Evolutionary conservation across 2,113 vertebrate genomes (phyloP).

Genomic region (Oriolus oriolus): DNA sequence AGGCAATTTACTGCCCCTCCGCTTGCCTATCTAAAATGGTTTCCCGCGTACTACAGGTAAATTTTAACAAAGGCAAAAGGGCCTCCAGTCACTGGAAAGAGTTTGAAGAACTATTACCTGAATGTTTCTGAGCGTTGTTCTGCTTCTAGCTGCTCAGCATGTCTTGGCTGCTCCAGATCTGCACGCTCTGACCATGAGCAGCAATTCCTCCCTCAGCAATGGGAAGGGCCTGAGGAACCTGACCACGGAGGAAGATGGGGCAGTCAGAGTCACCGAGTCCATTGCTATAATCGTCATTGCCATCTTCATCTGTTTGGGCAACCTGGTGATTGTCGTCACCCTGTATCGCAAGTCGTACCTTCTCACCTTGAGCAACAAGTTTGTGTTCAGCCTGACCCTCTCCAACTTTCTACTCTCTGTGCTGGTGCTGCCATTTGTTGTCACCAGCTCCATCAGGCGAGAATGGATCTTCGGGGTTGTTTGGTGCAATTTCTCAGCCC

Average conservation of each 20-base stretch:
- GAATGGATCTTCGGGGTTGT: slow-evolving; percentile 97
- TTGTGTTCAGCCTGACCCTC: slow-evolving; percentile 95
- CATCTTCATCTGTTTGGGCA: slow-evolving; percentile 88
- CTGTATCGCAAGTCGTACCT: slow-evolving; percentile 93
- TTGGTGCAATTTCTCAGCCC: slow-evolving; percentile 97
- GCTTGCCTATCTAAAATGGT: neutral
- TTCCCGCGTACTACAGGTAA: slow-evolving; percentile 6
- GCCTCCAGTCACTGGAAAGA: neutral
- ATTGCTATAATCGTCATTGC: slow-evolving; percentile 86
- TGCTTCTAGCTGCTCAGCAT: slow-evolving; percentile 65
- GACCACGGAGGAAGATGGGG: slow-evolving; percentile 52
- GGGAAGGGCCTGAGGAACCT: slow-evolving; percentile 75
- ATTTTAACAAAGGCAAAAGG: neutral
- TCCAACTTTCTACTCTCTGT: slow-evolving; percentile 93
- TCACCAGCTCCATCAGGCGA: slow-evolving; percentile 84
- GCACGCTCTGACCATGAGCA: slow-evolving; percentile 83
- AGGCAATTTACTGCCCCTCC: neutral
- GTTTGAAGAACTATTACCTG: neutral
- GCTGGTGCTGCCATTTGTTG: slow-evolving; percentile 91
- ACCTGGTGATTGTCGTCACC: slow-evolving; percentile 87
- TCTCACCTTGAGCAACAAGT: slow-evolving; percentile 97
- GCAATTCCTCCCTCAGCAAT: slow-evolving; percentile 77
- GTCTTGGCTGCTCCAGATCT: slow-evolving; percentile 51
- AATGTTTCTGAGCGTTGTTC: neutral
- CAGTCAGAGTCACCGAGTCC: slow-evolving; percentile 76